phyloP scores from a whole-genome alignment of 2,888 invertebrate genomes.

The Mesochorus sp. region DNA sequence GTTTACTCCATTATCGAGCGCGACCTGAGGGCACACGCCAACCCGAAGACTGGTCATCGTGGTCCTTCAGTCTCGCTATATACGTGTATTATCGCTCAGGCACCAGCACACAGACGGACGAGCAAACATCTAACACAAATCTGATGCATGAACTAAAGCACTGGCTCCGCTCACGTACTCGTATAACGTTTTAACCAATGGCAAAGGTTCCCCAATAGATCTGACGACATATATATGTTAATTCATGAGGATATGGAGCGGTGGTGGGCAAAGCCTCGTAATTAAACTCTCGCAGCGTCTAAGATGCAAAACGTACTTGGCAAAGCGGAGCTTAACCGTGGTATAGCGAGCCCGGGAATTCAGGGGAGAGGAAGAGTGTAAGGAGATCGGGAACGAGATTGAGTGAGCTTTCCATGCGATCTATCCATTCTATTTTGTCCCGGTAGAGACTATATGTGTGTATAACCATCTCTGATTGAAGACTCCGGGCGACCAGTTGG shows the following conservation, averaged over 20 bases:
- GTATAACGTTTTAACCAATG: neutral
- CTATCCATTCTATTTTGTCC: constrained; percentile 29
- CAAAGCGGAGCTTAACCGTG: constrained; percentile 74
- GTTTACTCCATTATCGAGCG: constrained; percentile 69
- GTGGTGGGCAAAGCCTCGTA: constrained; percentile 73
- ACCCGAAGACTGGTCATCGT: constrained; percentile 59
- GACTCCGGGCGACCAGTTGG: constrained; percentile 67
- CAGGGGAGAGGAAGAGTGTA: constrained; percentile 36
- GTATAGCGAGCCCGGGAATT: constrained; percentile 21
- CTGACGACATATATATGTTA: constrained; percentile 38
- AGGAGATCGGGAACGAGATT: constrained; percentile 36
- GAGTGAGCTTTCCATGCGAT: constrained; percentile 38
- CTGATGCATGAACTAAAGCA: constrained; percentile 17
- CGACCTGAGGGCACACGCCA: constrained; percentile 50
- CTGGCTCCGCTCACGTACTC: constrained; percentile 19
- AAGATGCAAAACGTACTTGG: constrained; percentile 81
- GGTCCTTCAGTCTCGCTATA: constrained; percentile 44
- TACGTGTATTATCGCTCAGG: constrained; percentile 6
- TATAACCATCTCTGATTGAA: constrained; percentile 51
- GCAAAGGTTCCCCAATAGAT: constrained; percentile 8
- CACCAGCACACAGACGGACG: constrained; percentile 31
- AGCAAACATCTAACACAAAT: constrained; percentile 40
- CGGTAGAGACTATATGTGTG: constrained; percentile 24
- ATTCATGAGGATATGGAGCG: constrained; percentile 38
- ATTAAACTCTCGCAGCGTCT: constrained; percentile 79